A percentile compares a stretch with the other conserved stretches of the same genome.
phyloP scores from a whole-genome alignment of 1,140 invertebrate genomes.

The Drosophila insularis region DNA sequence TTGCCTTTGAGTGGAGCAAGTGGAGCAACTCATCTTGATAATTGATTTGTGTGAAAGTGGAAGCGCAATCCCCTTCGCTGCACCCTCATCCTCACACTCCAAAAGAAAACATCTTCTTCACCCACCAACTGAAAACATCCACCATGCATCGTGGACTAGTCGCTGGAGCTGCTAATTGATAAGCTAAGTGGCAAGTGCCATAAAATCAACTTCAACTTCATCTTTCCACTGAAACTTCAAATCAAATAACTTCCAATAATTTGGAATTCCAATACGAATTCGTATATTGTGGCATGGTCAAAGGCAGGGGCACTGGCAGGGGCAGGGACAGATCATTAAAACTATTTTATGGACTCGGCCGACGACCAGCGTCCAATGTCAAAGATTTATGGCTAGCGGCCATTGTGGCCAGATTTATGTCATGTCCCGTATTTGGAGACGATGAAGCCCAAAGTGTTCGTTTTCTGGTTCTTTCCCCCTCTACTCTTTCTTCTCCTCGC shows the following conservation, averaged over 20 bases:
- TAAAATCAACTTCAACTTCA: slow-evolving; percentile 41
- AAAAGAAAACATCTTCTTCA: background rate
- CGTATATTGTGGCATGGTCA: too few relatives aligned
- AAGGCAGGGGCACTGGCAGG: too few relatives aligned
- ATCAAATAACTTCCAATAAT: slow-evolving; percentile 26
- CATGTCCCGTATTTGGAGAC: slow-evolving; percentile 23
- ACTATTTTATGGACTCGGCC: slow-evolving; percentile 59
- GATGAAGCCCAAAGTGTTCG: slow-evolving; percentile 14
- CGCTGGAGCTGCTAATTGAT: slow-evolving; percentile 62
- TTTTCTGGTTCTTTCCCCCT: background rate
- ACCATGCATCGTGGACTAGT: background rate
- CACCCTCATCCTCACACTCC: background rate
- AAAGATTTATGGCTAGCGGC: slow-evolving; percentile 66
- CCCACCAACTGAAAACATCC: background rate
- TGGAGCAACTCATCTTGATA: slow-evolving; percentile 24
- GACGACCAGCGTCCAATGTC: slow-evolving; percentile 21
- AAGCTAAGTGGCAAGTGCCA: slow-evolving; percentile 74
- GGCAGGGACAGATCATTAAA: slow-evolving; percentile 54
- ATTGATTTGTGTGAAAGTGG: slow-evolving; percentile 30
- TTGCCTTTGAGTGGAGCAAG: slow-evolving; percentile 11
- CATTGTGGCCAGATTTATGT: slow-evolving; percentile 71
- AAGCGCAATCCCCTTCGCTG: background rate
- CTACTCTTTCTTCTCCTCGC: too few relatives aligned
- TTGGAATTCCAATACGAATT: slow-evolving; percentile 25
- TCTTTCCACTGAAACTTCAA: slow-evolving; percentile 15